Base-by-base conservation (phyloP, 2,888 invertebrate species). In the Drosophila bunnanda region DNA sequence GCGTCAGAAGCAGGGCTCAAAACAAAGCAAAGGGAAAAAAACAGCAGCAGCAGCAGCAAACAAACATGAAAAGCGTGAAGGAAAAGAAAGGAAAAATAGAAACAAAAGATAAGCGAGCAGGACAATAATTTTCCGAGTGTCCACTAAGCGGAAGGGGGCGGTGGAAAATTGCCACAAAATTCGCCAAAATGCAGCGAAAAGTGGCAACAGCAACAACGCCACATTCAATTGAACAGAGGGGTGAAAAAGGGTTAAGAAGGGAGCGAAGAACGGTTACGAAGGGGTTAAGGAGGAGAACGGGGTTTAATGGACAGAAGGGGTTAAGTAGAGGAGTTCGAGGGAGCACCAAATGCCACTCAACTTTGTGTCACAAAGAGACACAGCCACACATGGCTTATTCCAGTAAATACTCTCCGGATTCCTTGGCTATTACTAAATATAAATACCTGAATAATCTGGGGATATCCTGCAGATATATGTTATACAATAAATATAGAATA, bases 61-160 rank as follows among this genome's bases (percentile, higher is more conserved):
- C 30, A 65, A 66, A 39, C 44, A 41, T 25, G 28, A 36, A 68
- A 52, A 55, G 38, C 55, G 46, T 34, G 32, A 39, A 28, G 38
- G 20, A 38, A 30, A 39, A 32, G 46, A 32, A 60, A 48, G 28
- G 60, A 9, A 59, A 39, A 34, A 59, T 44, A 46, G 44, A 59
- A 69, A 69, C 69, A 69, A 69, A 59, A 59, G 66, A 55, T 39
- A 48, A 55, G 68, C 68, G 43, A 44, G 44, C 50, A 67, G 17
- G 68, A 68, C 68, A 68, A 68, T 68, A 67, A 58, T 68, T 52
- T 25, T 32, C 20, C 41, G 36, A 43, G 68, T 22, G 59, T 50
- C 50, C 50, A 50, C 50, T 50, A 32, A 15, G 32, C 50, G 32
- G 5, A 20, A 13, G 30, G 32, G 17, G 20, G 5, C 20, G 15